Evolutionary conservation across 92 coral and sea anemone genomes (phyloP).

Genomic region (Pocillopora grandis): DNA sequence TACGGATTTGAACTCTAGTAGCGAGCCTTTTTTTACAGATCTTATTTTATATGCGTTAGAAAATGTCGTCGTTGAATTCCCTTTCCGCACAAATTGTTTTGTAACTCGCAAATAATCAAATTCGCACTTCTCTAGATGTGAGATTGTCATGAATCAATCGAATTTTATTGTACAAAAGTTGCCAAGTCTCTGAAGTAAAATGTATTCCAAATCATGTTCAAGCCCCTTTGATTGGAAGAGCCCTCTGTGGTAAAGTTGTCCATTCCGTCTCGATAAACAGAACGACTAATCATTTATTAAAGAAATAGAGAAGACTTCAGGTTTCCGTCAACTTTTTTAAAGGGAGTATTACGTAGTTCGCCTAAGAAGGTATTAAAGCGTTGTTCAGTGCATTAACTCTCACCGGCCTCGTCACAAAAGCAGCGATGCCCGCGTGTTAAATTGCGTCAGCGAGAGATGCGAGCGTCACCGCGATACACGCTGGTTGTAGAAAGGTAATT

Average conservation of each 20-base stretch:
- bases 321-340: background rate
- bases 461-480: too few species aligned
- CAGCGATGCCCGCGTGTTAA: too few species aligned
- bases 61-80: too few species aligned
- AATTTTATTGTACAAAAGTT: conserved; percentile 4
- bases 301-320: conserved; percentile 8
- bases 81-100: background rate
- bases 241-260: background rate
- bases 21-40: too few species aligned
- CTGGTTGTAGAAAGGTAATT: too few species aligned
- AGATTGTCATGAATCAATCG: conserved; percentile 4
- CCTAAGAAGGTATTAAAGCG: too few species aligned
- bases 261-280: background rate
- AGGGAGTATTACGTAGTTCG: background rate
- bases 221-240: background rate
- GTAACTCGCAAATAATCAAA: background rate
- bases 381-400: too few species aligned
- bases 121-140: conserved; percentile 13
- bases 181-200: background rate
- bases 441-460: too few species aligned
- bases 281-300: conserved; percentile 20
- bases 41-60: too few species aligned
- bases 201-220: background rate
- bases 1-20: background rate
- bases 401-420: too few species aligned